Evolutionary conservation across 2,113 vertebrate species (phyloP), one percentile per base, ranked within the genome.

Genomic region (Chascanopsetta lugubris): DNA sequence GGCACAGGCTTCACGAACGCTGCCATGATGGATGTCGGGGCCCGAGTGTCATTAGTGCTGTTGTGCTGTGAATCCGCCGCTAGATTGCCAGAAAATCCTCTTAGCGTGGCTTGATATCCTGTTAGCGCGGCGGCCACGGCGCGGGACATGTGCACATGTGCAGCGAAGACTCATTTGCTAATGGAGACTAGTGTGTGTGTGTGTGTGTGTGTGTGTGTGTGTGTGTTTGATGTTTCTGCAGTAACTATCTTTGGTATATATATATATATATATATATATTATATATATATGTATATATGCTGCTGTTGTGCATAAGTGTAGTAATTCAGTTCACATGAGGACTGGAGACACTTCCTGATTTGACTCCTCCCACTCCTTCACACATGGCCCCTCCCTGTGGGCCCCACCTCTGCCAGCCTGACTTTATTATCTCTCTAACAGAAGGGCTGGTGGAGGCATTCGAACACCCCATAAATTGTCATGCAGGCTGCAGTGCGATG

Each of bases 391-490:
- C 67, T 62, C 80, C 82, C 76, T 73, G 54, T 65, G 66, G 80
- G 82, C 72, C n/a, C 65, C 78, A 77, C 82, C 83, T 81, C 80
- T 72, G 78, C 76, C 64, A 60, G 75, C 83, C 77, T 81, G 84
- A 81, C 65, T 86, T 86, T 82, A 82, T 87, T 86, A 85, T 88
- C 85, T 75, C 60, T 86, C 73, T 85, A 85, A 87, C 85, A 87
- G 85, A 88, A 88, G 77, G 73, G 71, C 71, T 73, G 72, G 82
- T 54, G 72, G 76, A 82, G 74, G 80, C 85, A 84, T 88, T 80
- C 82, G 79, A 86, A 84, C 89, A 86, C 63, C 74, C 77, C 88
- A 87, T 89, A 90, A 90, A 90, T 89, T 89, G 84, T 86, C 83
- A 85, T 79, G 81, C 78, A 71, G 72, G 85, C 84, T 88, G 82